Conservation (phyloP, 2,888 invertebrate genomes). For the Athalia circularis region DNA sequence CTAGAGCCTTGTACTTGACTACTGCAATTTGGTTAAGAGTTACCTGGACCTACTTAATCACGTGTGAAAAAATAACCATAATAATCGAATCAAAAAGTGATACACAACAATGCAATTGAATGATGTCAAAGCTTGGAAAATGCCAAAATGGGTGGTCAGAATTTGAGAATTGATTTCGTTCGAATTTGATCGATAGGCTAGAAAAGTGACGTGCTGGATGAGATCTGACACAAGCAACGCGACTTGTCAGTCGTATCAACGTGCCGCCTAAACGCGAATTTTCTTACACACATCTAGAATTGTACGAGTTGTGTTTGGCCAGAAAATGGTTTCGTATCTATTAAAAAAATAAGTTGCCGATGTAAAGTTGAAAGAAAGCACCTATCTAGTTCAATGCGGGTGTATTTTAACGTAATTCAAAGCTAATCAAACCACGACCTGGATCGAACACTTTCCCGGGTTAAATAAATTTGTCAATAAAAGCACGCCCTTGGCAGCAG, state of each 20-base stretch:
- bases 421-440: background rate
- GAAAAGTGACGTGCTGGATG: background rate
- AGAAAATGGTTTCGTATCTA: too few relatives aligned
- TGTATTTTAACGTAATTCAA: background rate
- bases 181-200: background rate
- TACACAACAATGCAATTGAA: too few relatives aligned
- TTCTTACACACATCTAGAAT: background rate
- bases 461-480: constrained; percentile 58
- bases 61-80: background rate
- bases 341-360: too few relatives aligned
- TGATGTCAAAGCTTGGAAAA: too few relatives aligned
- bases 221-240: background rate
- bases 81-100: background rate
- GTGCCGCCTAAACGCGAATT: background rate
- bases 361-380: too few relatives aligned
- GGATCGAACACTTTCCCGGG: constrained; percentile 8
- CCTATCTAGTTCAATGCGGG: too few relatives aligned
- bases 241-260: background rate
- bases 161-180: background rate
- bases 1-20: too few relatives aligned
- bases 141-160: background rate
- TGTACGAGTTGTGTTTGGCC: background rate
- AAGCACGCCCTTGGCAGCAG: constrained; percentile 62
- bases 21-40: too few relatives aligned
- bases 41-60: too few relatives aligned